Base-by-base conservation (phyloP, 2,113 vertebrate genomes). In the Notarius quadriscutis region DNA sequence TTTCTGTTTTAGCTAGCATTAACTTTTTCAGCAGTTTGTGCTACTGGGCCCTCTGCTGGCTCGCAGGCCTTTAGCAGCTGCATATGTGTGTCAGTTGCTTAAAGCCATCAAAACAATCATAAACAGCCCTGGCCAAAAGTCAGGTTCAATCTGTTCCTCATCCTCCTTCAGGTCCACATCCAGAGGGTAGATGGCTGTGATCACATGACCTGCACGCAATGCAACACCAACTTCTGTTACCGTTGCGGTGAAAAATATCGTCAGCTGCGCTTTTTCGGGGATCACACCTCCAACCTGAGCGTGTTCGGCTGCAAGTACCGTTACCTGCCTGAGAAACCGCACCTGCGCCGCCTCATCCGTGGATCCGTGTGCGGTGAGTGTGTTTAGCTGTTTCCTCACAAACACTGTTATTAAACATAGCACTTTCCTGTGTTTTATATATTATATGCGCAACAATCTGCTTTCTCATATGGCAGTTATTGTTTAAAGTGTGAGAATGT, bases 241-340 rank as follows among this genome's bases (percentile, higher is more conserved):
- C 98, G 98, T 85, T 99, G 98, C 81, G 98, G 98, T 80, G 97
- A 99, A 90, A 96, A 95, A 90, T 99, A 99, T 93, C 94, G 97
- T 60, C 98, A 99, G 91, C 95, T 99, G 84, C 96, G 97, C 85
- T 99, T 99, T 94, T 99, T 99, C 8, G 98, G 98, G 90, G 98
- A 99, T 91, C 98, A 99, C 91, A 98, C 97, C 0, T 98, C 98
- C 94, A 99, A 99, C 96, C 97, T 99, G 93, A 99, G 98, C 89
- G 97, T 99, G 94, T 99, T 99, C 93, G 98, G 98, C 95, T 99
- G 98, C 97, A 99, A 97, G 95, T 99, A 97, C 90, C 98, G 98
- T 94, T 99, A 99, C 95, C 97, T 99, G 92, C 98, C 98, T 0
- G 96, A 99, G 90, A 97, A 96, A 95, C 98, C 98, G 89, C 97